Base-by-base conservation (phyloP, 2,797 vertebrate species). In the Tragopan temminckii region DNA sequence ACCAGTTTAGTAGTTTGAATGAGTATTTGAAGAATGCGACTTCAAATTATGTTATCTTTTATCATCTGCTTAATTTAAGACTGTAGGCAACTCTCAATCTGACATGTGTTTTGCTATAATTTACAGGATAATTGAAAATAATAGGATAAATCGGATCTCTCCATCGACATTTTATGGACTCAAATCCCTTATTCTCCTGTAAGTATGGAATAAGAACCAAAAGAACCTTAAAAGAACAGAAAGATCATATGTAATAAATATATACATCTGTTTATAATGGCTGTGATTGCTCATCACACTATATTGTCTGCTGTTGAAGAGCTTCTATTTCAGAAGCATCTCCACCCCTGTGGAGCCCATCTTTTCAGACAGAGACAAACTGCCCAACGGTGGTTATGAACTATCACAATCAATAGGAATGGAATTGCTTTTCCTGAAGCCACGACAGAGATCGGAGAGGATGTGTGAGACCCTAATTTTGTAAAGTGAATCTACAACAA, bases 161-260 rank as follows among this genome's bases (percentile, higher is more conserved):
- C 97, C 99, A 27, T 94, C 97, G 91, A 98, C 98, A 35, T 99
- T 99, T 96, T 98, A 98, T 20, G 99, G 99, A 83, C 97, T 99
- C 76, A 98, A 98, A 96, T 99, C 99, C 4, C 98, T 99, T n/a
- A 98, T 99, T 95, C 97, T 99, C 78, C 95, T 99, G 99, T 99
- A 98, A 99, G 99, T 99, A 98, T 70, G 53, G 79, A 93, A 64
- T 36, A 59, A 72, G 61, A 81, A 19, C 1, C 2, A 27, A 52
- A 78, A 77, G 2, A n/a, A n/a, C n/a, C 46, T 89, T 80, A 25
- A 82, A 87, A 81, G 16, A 80, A 38, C 10, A 42, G 21, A 35
- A 67, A 62, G 17, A n/a, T 11, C 4, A 63, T 7, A 43, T 27
- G 9, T 11, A 29, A 16, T 55, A 10, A 45, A 36, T 20, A 43